A percentile compares a stretch with the other conserved stretches of the same genome.
Conservation (phyloP, 2,797 vertebrate genomes). For the Anguilla obscura region DNA sequence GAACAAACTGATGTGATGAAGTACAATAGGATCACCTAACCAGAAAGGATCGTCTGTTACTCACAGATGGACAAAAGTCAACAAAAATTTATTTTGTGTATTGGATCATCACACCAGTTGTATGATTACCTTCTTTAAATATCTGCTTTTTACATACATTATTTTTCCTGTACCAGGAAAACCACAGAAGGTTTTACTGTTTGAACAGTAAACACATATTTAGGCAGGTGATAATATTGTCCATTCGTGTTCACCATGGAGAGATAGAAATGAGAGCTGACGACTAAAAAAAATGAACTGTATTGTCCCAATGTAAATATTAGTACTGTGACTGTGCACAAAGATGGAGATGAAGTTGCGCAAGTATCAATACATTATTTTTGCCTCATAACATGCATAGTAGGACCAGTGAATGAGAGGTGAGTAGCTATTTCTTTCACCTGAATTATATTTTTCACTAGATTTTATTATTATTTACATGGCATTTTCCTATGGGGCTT, state of each 20-base stretch:
- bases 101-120: not conserved
- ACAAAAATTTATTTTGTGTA: not conserved
- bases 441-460: not conserved
- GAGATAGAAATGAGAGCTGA: not conserved
- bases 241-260: not conserved
- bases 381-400: not conserved
- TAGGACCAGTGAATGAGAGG: not conserved
- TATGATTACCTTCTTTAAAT: not conserved
- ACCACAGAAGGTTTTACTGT: not conserved
- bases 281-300: not conserved
- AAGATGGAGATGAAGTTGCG: not conserved
- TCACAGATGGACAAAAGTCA: slow-evolving; percentile 7
- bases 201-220: not conserved
- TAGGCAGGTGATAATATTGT: not conserved
- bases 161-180: not conserved
- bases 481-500: not conserved
- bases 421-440: not conserved
- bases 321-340: not conserved
- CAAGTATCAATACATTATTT: not conserved
- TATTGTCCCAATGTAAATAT: not conserved
- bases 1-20: not conserved
- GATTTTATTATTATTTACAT: not conserved
- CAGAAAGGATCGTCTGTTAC: not conserved
- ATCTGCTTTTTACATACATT: not conserved
- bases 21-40: not conserved